These are phyloP conservation scores for Petrocephalus schoutedeni DNA, from an alignment of 2,797 vertebrate genomes.

Conservation along the genomic window DNA sequence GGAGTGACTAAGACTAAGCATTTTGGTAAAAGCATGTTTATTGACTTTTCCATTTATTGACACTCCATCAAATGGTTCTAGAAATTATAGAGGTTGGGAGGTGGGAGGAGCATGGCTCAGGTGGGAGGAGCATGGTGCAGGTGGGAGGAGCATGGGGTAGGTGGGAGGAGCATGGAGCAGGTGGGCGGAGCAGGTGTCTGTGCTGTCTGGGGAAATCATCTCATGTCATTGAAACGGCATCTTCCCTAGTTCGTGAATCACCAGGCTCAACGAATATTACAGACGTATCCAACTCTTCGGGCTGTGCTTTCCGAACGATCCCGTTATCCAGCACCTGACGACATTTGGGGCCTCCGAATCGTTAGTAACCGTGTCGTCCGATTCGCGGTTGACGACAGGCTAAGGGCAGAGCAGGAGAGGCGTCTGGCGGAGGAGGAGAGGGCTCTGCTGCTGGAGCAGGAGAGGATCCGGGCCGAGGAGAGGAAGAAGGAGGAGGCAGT, in stretches of 20 bases:
- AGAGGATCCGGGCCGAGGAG: conserved; percentile 60
- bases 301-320: background rate
- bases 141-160: background rate
- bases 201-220: background rate
- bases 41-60: background rate
- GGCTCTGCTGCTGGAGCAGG: conserved; percentile 59
- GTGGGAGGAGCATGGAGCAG: background rate
- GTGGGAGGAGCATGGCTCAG: background rate
- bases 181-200: background rate
- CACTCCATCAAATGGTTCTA: background rate
- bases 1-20: background rate
- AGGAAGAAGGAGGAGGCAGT: conserved; percentile 62
- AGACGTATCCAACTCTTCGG: background rate
- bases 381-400: background rate
- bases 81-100: background rate
- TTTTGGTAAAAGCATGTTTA: background rate
- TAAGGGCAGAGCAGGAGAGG: conserved; percentile 65
- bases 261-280: background rate
- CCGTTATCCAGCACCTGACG: background rate
- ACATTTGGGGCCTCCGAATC: background rate
- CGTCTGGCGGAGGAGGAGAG: conserved; percentile 64
- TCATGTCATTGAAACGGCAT: background rate
- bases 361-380: background rate
- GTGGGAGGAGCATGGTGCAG: background rate
- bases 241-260: background rate